Conservation (phyloP, 2,113 vertebrate species). For the Etia nguti region DNA sequence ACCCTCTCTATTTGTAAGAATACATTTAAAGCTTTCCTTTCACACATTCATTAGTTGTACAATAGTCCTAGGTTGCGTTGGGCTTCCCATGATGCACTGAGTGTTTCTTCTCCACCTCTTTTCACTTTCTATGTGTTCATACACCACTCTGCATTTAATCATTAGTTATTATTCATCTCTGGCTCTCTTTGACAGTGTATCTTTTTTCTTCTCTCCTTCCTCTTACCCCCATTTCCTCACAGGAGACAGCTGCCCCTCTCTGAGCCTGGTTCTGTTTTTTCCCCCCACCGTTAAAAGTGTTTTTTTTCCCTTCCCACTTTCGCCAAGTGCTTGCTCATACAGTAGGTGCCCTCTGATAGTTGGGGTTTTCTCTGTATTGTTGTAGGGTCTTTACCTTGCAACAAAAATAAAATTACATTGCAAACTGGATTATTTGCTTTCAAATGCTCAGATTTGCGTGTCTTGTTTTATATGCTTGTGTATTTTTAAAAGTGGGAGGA, state of each 20-base stretch:
- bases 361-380: not conserved
- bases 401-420: not conserved
- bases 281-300: accelerated
- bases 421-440: not conserved
- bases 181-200: not conserved
- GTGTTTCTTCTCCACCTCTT: not conserved
- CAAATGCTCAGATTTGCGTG: not conserved
- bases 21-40: not conserved
- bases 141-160: not conserved
- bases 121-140: not conserved
- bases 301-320: not conserved
- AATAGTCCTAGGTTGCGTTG: not conserved
- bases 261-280: not conserved
- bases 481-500: not conserved
- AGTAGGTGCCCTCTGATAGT: not conserved
- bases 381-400: not conserved
- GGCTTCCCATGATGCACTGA: not conserved
- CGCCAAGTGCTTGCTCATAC: not conserved
- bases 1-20: not conserved
- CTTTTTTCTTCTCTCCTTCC: not conserved
- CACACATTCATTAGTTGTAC: not conserved
- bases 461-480: not conserved
- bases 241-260: not conserved
- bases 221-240: not conserved
- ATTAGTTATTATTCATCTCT: not conserved